Conservation (phyloP, 2,888 invertebrate genomes). For the Holacanthella duospinosa region DNA sequence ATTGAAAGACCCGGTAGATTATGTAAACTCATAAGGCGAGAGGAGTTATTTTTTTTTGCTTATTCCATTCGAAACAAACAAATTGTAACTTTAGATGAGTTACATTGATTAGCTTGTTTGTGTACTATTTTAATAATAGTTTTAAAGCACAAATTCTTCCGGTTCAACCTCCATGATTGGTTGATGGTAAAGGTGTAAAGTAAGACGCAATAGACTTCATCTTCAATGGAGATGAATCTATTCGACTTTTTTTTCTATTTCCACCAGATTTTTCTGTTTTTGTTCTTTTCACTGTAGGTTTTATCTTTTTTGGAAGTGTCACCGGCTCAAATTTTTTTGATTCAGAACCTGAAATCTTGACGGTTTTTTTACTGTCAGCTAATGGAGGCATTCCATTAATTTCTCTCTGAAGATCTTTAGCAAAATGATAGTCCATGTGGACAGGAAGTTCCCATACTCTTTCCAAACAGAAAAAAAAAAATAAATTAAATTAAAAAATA, state of each 20-base stretch:
- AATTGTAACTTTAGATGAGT: no score
- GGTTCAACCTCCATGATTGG: no score
- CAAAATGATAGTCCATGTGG: constrained; percentile 77
- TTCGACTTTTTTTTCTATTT: background rate
- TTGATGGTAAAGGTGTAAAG: no score
- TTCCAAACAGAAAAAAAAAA: background rate
- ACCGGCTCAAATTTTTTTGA: background rate
- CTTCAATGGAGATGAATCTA: background rate
- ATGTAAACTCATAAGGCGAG: no score
- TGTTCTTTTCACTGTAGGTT: background rate
- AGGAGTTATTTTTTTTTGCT: no score
- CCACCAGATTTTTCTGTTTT: background rate
- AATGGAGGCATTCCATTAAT: constrained; percentile 45
- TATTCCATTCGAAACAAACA: no score
- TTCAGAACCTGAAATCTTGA: no score
- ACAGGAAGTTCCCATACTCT: constrained; percentile 52
- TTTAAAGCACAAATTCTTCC: no score
- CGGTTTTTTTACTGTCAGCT: background rate
- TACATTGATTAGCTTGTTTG: no score
- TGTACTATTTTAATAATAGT: no score
- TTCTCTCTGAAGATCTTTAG: constrained; percentile 60
- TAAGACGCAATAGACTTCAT: background rate
- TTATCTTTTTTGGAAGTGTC: background rate
- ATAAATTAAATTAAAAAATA: background rate
- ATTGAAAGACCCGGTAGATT: no score